phyloP scores from a whole-genome alignment of 2,888 invertebrate genomes.

The Callyntrura sp. region DNA sequence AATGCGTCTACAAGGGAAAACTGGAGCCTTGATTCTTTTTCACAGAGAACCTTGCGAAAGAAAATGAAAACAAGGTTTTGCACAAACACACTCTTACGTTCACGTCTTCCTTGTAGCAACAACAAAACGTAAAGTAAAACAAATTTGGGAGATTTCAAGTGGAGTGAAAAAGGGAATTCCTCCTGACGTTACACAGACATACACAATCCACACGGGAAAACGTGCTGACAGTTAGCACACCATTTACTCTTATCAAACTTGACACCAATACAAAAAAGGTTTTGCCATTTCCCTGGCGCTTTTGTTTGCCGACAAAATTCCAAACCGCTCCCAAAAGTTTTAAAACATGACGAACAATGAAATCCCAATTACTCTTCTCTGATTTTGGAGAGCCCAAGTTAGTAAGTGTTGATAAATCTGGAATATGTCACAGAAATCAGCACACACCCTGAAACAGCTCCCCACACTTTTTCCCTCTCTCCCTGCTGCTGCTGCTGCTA shows the following conservation, averaged over 20 bases:
- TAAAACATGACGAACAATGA: background rate
- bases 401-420: background rate
- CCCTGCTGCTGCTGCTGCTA: background rate
- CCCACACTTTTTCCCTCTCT: background rate
- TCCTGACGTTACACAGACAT: no score
- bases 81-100: background rate
- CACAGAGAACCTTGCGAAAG: background rate
- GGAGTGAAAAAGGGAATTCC: constrained; percentile 1
- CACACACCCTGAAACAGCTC: constrained; percentile 2
- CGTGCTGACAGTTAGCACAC: constrained; percentile 18
- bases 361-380: background rate
- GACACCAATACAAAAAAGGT: constrained; percentile 20
- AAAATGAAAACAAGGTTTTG: background rate
- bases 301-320: background rate
- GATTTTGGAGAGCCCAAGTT: background rate
- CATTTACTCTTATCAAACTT: constrained; percentile 32
- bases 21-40: constrained; percentile 12
- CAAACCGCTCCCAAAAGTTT: no score
- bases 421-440: background rate
- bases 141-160: background rate
- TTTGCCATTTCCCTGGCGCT: background rate
- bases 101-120: background rate
- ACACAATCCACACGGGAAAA: constrained; percentile 28
- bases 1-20: background rate
- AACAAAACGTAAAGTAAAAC: background rate